A percentile compares a stretch with the other conserved stretches of the same genome.
These are phyloP conservation scores for Crotalus horridus DNA, from an alignment of 2,113 vertebrate genomes.

Conservation along the genomic window DNA sequence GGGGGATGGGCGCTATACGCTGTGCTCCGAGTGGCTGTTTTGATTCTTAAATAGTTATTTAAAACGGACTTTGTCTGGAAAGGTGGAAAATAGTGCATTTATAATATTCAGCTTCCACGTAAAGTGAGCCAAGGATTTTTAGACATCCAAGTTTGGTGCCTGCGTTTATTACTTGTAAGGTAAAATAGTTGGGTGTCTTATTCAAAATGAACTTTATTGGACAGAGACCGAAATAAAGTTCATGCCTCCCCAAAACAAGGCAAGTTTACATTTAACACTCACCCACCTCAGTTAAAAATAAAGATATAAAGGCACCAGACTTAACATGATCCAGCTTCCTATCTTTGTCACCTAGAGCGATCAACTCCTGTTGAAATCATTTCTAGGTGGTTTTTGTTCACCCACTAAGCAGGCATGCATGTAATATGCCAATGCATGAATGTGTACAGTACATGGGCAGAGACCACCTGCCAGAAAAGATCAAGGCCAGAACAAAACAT, in stretches of 20 bases:
- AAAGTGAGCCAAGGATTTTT: not conserved
- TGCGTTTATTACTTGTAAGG: not conserved
- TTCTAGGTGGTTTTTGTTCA: not conserved
- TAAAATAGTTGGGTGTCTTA: not conserved
- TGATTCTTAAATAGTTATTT: conserved; percentile 33
- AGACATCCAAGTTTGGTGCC: conserved; percentile 8
- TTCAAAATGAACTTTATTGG: not conserved
- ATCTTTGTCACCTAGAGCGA: not conserved
- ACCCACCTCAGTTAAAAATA: not conserved
- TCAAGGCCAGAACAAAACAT: not conserved
- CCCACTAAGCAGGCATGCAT: not conserved
- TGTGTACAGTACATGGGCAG: not conserved
- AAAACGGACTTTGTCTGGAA: conserved; percentile 20
- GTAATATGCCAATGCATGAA: not conserved
- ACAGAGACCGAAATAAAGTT: not conserved
- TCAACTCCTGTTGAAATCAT: not conserved
- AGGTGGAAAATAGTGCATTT: not conserved
- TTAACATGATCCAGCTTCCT: not conserved
- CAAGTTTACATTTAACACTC: not conserved
- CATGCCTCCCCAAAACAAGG: not conserved
- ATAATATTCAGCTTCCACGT: not conserved
- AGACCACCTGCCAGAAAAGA: not conserved
- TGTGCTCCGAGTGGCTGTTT: conserved; percentile 24
- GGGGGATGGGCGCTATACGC: not conserved
- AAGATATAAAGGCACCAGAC: not conserved